phyloP scores from a whole-genome alignment of 2,797 vertebrate species.

The Halcyon leucocephala region DNA sequence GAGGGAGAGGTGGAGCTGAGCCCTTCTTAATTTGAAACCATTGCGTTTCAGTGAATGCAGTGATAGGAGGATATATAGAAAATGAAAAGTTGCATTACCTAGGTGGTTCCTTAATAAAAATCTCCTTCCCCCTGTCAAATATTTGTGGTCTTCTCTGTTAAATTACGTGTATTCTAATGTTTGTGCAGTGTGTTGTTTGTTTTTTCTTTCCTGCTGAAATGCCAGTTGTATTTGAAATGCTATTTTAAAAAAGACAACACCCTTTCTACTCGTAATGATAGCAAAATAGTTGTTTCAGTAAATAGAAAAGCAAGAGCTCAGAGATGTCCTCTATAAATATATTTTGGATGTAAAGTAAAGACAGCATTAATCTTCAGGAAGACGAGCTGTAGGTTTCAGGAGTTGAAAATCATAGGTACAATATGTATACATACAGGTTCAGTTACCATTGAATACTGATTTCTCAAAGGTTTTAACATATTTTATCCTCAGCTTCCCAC shows the following conservation, averaged over 20 bases:
- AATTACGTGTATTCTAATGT: not conserved
- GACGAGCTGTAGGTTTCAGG: not conserved
- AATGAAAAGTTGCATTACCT: not conserved
- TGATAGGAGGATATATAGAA: not conserved
- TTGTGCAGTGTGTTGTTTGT: not conserved
- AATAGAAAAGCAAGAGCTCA: not conserved
- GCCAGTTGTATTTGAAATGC: not conserved
- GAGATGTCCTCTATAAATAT: not conserved
- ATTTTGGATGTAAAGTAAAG: not conserved
- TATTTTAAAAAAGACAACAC: not conserved
- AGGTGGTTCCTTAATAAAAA: not conserved
- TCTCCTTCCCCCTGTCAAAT: not conserved
- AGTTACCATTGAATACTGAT: not conserved
- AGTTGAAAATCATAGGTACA: not conserved
- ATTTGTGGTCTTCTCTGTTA: not conserved
- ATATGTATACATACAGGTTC: accelerated
- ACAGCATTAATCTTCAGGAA: not conserved
- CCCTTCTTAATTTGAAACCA: not conserved
- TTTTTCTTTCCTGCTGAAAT: not conserved
- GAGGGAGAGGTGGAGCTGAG: not conserved
- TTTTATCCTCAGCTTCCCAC: not conserved
- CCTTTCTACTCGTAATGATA: not conserved
- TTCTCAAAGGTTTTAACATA: not conserved
- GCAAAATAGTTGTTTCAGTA: not conserved
- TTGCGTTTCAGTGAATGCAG: not conserved